Evolutionary conservation across 1,140 invertebrate species (phyloP).

Genomic region (Drosophila kepulauana): DNA sequence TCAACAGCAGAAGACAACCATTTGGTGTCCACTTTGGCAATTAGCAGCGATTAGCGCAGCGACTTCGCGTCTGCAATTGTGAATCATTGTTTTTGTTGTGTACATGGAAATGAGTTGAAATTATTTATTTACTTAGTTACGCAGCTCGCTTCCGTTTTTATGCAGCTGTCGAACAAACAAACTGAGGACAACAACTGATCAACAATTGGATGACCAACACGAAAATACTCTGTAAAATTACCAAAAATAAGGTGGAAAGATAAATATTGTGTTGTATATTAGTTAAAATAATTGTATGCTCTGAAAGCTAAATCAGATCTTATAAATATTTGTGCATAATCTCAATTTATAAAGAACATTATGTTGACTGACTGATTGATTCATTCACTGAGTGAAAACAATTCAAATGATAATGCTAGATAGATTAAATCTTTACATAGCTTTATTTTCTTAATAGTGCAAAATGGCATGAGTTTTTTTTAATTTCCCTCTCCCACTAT

Average conservation of each 20-base stretch:
- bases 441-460: too few relatives aligned
- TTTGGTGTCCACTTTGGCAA: conserved; percentile 28
- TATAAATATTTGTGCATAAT: too few relatives aligned
- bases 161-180: conserved; percentile 35
- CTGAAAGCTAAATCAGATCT: too few relatives aligned
- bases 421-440: too few relatives aligned
- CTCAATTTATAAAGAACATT: too few relatives aligned
- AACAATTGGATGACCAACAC: conserved; percentile 16
- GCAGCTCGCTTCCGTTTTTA: conserved; percentile 36
- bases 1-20: conserved; percentile 2
- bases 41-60: conserved; percentile 34
- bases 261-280: too few relatives aligned
- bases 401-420: too few relatives aligned
- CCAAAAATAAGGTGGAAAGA: not conserved
- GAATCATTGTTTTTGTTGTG: conserved; percentile 33
- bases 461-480: too few relatives aligned
- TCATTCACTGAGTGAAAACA: too few relatives aligned
- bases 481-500: too few relatives aligned
- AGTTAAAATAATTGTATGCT: too few relatives aligned
- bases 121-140: conserved; percentile 19
- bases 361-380: too few relatives aligned
- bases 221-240: not conserved
- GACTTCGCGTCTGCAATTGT: conserved; percentile 4
- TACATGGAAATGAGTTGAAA: conserved; percentile 21
- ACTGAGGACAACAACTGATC: conserved; percentile 35